phyloP scores from a whole-genome alignment of 2,113 vertebrate species.

The Pterocles gutturalis region DNA sequence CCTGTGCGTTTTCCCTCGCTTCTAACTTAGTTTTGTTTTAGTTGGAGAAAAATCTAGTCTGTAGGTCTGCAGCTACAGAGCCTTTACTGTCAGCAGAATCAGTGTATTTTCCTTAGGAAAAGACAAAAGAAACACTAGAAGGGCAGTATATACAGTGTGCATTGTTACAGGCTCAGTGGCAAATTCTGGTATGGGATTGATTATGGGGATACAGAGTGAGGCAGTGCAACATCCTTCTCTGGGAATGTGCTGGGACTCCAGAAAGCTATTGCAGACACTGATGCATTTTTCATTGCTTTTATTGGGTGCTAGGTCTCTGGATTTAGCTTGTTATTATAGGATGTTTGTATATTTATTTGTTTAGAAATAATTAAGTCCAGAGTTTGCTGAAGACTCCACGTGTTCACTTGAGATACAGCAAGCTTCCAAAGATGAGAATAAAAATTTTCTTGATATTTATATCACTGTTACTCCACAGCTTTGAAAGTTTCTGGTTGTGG shows the following conservation, averaged over 20 bases:
- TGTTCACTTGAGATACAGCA: background rate
- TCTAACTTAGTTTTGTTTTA: background rate
- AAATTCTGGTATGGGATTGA: constrained; percentile 27
- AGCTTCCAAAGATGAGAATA: background rate
- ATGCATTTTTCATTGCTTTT: constrained; percentile 4
- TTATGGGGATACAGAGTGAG: background rate
- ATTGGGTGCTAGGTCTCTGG: background rate
- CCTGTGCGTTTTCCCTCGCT: background rate
- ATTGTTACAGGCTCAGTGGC: constrained; percentile 48
- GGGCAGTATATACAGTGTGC: background rate
- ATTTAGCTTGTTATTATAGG: background rate
- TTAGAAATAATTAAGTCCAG: background rate
- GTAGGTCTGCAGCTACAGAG: background rate
- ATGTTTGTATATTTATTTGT: constrained; percentile 10
- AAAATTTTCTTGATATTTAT: background rate
- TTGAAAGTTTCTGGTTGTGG: background rate
- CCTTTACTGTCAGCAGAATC: constrained; percentile 27
- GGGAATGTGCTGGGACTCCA: background rate
- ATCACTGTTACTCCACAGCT: background rate
- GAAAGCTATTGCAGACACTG: constrained; percentile 8
- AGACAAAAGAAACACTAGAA: constrained; percentile 29
- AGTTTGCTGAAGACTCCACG: background rate
- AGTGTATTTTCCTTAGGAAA: constrained; percentile 48
- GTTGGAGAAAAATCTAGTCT: constrained; percentile 17
- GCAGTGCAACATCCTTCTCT: background rate